Percentiles rank a stretch among this genome's conserved stretches.
Evolutionary conservation across 2,113 vertebrate species (phyloP).

Genomic region (Todiramphus chloris): DNA sequence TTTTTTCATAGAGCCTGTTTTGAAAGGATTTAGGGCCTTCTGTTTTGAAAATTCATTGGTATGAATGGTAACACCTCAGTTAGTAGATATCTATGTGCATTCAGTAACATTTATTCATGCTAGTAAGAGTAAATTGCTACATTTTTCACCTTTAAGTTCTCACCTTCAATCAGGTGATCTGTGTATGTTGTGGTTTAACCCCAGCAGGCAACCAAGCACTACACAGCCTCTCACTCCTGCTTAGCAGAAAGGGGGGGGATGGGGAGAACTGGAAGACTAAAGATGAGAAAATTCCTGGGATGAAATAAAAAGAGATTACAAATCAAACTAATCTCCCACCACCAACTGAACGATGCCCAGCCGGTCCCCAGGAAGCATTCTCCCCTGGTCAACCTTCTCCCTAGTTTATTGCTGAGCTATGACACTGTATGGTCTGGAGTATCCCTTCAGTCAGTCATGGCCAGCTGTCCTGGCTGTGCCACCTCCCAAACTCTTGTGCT

Average conservation of each 20-base stretch:
- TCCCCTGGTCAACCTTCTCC: too few relatives aligned
- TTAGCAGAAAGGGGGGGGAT: neutral
- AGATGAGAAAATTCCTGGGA: too few relatives aligned
- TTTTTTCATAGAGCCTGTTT: neutral
- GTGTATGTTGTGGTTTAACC: rapidly evolving
- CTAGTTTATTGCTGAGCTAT: neutral
- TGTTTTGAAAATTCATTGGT: neutral
- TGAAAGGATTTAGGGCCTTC: neutral
- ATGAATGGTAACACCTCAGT: neutral
- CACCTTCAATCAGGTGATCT: neutral
- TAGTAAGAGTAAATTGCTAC: neutral
- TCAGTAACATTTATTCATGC: neutral
- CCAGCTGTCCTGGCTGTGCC: neutral
- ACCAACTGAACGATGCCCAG: too few relatives aligned
- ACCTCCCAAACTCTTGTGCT: neutral
- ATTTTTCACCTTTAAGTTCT: neutral
- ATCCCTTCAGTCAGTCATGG: neutral
- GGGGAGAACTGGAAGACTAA: neutral
- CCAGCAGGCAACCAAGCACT: neutral
- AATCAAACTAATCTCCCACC: neutral
- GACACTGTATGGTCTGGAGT: rapidly evolving
- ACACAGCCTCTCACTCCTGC: neutral
- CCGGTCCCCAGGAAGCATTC: neutral
- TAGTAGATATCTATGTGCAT: neutral
- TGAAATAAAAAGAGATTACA: too few relatives aligned